Percentiles rank a stretch among this genome's conserved stretches.
Evolutionary conservation across 1,140 invertebrate genomes (phyloP).

Genomic region (Lepidurus couesii): DNA sequence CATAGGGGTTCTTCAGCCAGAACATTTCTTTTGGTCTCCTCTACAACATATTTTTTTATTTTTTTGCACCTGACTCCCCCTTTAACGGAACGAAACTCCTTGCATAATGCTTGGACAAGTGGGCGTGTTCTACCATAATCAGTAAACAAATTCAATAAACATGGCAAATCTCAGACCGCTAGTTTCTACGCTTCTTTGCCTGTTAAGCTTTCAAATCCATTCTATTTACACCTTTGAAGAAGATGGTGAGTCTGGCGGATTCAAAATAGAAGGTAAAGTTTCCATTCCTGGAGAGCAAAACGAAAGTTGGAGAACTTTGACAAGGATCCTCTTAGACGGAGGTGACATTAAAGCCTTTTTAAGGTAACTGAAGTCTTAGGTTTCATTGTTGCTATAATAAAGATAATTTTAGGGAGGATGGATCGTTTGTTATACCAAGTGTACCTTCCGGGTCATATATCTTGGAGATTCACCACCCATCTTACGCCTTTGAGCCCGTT

Average conservation of each 20-base stretch:
- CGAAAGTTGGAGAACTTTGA: constrained; percentile 66
- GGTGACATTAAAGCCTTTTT: constrained; percentile 81
- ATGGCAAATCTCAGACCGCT: not conserved
- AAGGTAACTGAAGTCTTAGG: constrained; percentile 47
- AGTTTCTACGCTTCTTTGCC: not conserved
- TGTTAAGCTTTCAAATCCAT: not conserved
- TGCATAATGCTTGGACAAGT: not conserved
- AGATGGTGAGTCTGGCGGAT: constrained; percentile 43
- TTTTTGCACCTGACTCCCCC: too few species aligned
- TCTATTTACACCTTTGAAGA: constrained; percentile 28
- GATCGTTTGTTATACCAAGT: constrained; percentile 83
- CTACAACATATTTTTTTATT: too few species aligned
- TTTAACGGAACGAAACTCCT: not conserved
- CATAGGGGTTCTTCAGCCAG: too few species aligned
- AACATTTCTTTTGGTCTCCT: too few species aligned
- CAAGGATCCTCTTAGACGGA: constrained; percentile 76
- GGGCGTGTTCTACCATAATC: not conserved
- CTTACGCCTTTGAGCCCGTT: constrained; percentile 84
- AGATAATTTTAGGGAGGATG: constrained; percentile 65
- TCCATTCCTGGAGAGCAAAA: constrained; percentile 58
- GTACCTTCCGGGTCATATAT: constrained; percentile 91
- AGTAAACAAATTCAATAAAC: not conserved
- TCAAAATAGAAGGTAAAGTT: constrained; percentile 75
- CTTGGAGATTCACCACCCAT: constrained; percentile 84
- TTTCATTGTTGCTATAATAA: constrained; percentile 35